Evolutionary conservation across 1,140 invertebrate genomes (phyloP), one percentile per base, ranked within the genome.

Genomic region (Epicauta chinensis): DNA sequence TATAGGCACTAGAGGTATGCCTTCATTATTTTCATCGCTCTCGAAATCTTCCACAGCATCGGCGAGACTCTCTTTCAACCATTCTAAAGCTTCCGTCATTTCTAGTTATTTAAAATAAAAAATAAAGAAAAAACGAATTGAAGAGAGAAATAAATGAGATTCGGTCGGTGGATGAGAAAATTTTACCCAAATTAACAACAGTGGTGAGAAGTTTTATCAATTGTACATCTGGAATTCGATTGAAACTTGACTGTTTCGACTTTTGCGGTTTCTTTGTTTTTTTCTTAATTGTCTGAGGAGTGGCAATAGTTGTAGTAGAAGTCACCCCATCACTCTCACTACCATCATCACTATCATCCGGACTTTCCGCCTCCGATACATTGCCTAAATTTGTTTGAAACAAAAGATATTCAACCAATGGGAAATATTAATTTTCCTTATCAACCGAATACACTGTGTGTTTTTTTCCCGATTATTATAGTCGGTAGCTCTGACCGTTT

Each of bases 1-100:
- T 54, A 84, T 72, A 1, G 83, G 81, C n/a, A 84, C 79, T n/a
- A 86, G 66, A 2, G 83, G 81, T 15, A 78, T 73, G n/a, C 76
- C 77, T 39, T 68, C 74, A 2, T 71, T 69, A 36, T 51, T 55
- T 7, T 66, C 67, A 55, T 77, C 74, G 39, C 77, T 76, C 36
- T 81, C 79, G 11, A 68, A 64, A 59, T 83, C 80, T 53, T 81
- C 80, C 52, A 80, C 67, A 46, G 74, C 75, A 51, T 83, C 81
- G 44, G 75, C 69, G 30, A 83, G 64, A 52, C 76, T 76, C 63
- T 83, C 80, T 60, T 73, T 74, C 16, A 82, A 58, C 81, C 81
- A 83, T 55, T 77, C 73, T 37, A 83, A 49, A 23, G 77, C 71
- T 15, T 73, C 67, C 37, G 67, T 70, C 70, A 78, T 75, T 16